Percentiles rank a stretch among this genome's conserved stretches.
phyloP scores from a whole-genome alignment of 2,113 vertebrate species.

The Haemorhous mexicanus region DNA sequence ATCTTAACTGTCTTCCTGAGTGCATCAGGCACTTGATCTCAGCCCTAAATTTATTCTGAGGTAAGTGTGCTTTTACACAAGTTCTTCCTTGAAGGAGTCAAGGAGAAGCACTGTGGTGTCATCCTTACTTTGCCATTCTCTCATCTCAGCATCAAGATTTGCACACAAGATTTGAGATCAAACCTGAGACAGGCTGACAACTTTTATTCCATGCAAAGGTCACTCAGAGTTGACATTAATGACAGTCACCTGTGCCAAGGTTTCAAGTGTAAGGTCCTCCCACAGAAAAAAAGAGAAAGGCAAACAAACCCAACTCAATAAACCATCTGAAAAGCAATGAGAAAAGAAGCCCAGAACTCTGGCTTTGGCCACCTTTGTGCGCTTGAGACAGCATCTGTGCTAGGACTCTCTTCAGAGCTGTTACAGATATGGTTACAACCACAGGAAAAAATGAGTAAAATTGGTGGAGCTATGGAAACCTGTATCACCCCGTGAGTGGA shows the following conservation, averaged over 20 bases:
- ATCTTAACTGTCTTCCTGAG: neutral
- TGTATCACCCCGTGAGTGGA: neutral
- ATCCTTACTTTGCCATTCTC: neutral
- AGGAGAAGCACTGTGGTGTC: neutral
- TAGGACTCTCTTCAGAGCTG: neutral
- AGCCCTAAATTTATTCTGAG: neutral
- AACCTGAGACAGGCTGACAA: slow-evolving; percentile 8
- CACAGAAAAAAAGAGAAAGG: neutral
- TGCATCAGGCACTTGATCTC: neutral
- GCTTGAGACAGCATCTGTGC: neutral
- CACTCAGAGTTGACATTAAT: neutral
- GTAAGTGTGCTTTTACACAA: neutral
- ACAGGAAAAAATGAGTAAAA: neutral
- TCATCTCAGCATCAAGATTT: neutral
- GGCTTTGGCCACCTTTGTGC: neutral
- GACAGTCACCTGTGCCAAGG: neutral
- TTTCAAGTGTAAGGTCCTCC: neutral
- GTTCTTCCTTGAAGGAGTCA: neutral
- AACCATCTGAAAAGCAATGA: neutral
- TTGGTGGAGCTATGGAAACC: neutral
- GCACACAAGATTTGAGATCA: neutral
- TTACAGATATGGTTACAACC: neutral
- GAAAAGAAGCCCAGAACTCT: neutral
- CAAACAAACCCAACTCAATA: neutral
- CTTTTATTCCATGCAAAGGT: neutral